phyloP scores from a whole-genome alignment of 1,140 invertebrate genomes.

The Yoshiicerus persimilis region DNA sequence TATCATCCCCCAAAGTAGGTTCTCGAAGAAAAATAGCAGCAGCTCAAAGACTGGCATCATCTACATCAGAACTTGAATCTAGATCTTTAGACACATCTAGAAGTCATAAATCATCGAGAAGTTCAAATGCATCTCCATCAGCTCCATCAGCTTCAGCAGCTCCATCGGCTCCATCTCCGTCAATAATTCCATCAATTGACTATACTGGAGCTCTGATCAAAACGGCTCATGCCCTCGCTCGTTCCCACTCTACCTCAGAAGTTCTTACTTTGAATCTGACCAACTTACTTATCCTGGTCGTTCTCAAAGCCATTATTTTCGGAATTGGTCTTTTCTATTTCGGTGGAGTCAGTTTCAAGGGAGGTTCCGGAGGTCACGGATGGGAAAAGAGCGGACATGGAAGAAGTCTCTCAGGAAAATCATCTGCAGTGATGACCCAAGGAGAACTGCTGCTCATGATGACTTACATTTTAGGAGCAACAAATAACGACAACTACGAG shows the following conservation, averaged over 20 bases:
- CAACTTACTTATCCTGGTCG: constrained; percentile 73
- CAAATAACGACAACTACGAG: constrained; percentile 63
- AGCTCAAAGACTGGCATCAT: neutral
- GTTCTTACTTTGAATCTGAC: constrained; percentile 80
- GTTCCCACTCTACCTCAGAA: constrained; percentile 56
- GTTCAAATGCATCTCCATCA: constrained; percentile 9
- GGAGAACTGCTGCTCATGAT: constrained; percentile 68
- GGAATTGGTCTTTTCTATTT: constrained; percentile 64
- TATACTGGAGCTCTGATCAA: constrained; percentile 46
- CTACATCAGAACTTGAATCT: neutral
- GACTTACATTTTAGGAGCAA: constrained; percentile 68
- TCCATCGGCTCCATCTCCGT: neutral
- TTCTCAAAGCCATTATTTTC: constrained; percentile 77
- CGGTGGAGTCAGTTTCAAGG: constrained; percentile 49
- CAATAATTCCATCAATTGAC: constrained; percentile 20
- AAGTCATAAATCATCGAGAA: neutral
- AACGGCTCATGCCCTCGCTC: constrained; percentile 47
- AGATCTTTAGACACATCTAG: neutral
- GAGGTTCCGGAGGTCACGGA: constrained; percentile 32
- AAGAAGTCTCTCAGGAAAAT: constrained; percentile 22
- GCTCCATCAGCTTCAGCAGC: neutral
- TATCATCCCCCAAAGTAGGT: constrained; percentile 25
- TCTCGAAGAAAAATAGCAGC: neutral
- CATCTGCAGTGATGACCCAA: constrained; percentile 59
- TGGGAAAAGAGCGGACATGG: constrained; percentile 31